Conservation (phyloP, 2,113 vertebrate species). For the Myiopsitta monachus region DNA sequence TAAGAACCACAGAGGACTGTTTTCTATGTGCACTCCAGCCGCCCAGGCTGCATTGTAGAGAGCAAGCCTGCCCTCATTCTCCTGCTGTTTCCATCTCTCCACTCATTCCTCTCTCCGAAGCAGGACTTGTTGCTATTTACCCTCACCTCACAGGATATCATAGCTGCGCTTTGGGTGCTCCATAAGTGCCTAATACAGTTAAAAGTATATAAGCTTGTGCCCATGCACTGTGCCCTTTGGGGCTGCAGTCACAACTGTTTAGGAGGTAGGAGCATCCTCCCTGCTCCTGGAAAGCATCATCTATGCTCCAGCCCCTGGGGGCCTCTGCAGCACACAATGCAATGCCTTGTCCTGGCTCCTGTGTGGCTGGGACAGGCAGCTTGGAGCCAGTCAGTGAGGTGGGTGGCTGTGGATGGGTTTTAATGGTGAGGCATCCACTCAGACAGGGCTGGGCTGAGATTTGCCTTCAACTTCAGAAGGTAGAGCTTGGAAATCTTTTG, state of each 20-base stretch:
- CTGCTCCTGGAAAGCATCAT: not conserved
- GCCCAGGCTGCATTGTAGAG: rapidly evolving
- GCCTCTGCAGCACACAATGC: not conserved
- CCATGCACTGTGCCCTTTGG: not conserved
- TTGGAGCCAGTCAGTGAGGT: not conserved
- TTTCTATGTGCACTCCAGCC: not conserved
- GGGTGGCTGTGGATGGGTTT: not conserved
- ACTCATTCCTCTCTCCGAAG: not conserved
- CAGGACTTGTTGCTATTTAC: not conserved
- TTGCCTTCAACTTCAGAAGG: not conserved
- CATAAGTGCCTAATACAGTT: not conserved
- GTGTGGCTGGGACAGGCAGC: rapidly evolving
- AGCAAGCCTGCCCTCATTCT: not conserved
- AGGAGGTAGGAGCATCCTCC: not conserved
- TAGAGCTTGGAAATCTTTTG: not conserved
- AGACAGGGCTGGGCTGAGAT: not conserved
- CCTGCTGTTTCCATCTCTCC: not conserved
- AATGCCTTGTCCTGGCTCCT: not conserved
- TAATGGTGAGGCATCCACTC: not conserved
- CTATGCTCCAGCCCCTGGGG: not conserved
- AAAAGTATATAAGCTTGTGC: not conserved
- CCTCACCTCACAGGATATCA: not conserved
- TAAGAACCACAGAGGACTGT: not conserved
- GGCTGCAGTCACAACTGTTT: not conserved
- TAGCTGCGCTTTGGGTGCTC: not conserved